Evolutionary conservation across 2,113 vertebrate species (phyloP), one percentile per base, ranked within the genome.

Genomic region (Chauna torquata): DNA sequence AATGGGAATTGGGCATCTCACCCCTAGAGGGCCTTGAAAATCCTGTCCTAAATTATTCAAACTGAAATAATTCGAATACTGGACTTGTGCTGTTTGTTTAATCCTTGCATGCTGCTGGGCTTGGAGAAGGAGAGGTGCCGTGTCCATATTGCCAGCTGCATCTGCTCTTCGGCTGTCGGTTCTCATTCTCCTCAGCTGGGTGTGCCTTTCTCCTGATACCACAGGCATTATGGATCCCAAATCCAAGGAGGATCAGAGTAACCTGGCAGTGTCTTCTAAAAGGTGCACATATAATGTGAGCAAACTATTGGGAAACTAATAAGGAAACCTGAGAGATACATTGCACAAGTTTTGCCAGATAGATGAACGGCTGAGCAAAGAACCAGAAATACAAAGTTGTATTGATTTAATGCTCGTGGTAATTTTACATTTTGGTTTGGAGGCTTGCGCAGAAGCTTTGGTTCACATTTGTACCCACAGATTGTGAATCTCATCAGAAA

Each of bases 41-140:
- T 77, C 81, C 55, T 84, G 66, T 34, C 44, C 88, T 94, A 79
- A 92, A 92, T 91, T 94, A 76, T 85, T 92, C 62, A 87, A 80
- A 54, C 24, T 70, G 49, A 83, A 94, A 91, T 72, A 89, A 82
- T 77, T 92, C 2, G 2, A 91, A 88, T 72, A 80, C 58, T 97
- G 91, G 84, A 72, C 45, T 76, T 82, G 36, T 82, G 45, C 19
- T 69, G 18, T 79, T 94, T 76, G 45, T 85, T 93, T 85, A 74
- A 62, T 90, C 89, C 45, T 86, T 80, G 40, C 27, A 55, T 38
- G 57, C 72, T 65, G 10, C 36, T 58, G 81, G 52, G 38, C 38
- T 92, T 90, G 78, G 88, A 80, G 83, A 36, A 88, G 49, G 34
- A 93, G 57, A 94, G 62, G 8, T 65, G 24, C 74, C 59, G 3